These are phyloP conservation scores for Ormyrus labotus DNA, from an alignment of 2,888 invertebrate species.

Conservation along the genomic window DNA sequence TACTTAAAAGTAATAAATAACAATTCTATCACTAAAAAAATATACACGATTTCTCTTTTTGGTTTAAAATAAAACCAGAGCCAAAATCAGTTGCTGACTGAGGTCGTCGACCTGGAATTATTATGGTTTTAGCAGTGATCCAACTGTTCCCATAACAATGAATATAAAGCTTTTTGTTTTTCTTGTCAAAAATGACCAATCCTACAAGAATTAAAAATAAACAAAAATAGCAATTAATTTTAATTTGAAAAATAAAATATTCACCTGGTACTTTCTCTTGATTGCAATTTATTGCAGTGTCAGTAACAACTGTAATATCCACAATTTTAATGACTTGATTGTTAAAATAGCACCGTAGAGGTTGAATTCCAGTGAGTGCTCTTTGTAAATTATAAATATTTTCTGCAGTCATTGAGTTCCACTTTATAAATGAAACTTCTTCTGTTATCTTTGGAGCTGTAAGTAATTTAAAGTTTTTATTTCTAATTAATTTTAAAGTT, in stretches of 20 bases:
- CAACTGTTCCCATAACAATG: slow-evolving; percentile 82
- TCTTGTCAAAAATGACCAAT: slow-evolving; percentile 79
- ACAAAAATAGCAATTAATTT: not conserved
- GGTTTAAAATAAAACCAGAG: slow-evolving; percentile 88
- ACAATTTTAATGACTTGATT: slow-evolving; percentile 81
- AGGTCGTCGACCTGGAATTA: slow-evolving; percentile 82
- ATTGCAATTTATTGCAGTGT: slow-evolving; percentile 53
- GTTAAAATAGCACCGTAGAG: slow-evolving; percentile 81
- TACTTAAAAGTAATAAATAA: not conserved
- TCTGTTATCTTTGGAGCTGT: slow-evolving; percentile 86
- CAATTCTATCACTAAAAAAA: slow-evolving; percentile 39
- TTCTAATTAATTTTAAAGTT: slow-evolving; percentile 1
- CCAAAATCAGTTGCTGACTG: slow-evolving; percentile 90
- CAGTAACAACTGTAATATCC: slow-evolving; percentile 74
- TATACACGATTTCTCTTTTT: slow-evolving; percentile 69
- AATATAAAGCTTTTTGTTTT: slow-evolving; percentile 79
- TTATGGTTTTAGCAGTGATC: slow-evolving; percentile 81
- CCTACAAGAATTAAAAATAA: slow-evolving; percentile 76
- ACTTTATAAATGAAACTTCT: slow-evolving; percentile 80
- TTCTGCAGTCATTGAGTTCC: slow-evolving; percentile 81
- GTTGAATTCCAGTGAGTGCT: slow-evolving; percentile 82
- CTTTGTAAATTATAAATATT: slow-evolving; percentile 85
- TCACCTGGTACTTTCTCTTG: slow-evolving; percentile 65
- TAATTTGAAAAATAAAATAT: slow-evolving; percentile 1
- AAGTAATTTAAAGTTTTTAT: slow-evolving; percentile 65